These are phyloP conservation scores for Lampris megalopsis DNA, from an alignment of 2,113 vertebrate genomes.

Conservation along the genomic window DNA sequence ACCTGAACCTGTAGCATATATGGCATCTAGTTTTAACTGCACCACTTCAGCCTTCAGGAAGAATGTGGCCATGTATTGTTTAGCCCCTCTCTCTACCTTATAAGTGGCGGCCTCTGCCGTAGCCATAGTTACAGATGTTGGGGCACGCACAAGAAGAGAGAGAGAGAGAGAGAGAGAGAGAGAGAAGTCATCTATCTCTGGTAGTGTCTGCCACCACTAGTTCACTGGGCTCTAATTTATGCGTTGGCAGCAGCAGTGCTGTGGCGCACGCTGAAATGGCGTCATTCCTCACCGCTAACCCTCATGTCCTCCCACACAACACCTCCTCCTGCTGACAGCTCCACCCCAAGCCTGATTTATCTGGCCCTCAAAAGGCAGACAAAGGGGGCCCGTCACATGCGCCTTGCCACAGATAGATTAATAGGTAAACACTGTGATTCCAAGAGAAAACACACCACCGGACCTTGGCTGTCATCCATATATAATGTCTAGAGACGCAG, in stretches of 20 bases:
- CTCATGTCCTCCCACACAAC: conserved; percentile 61
- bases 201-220: conserved; percentile 61
- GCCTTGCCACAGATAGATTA: conserved; percentile 58
- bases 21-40: conserved; percentile 32
- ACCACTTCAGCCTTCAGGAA: conserved; percentile 39
- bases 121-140: conserved; percentile 64
- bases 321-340: conserved; percentile 65
- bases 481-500: conserved; percentile 37
- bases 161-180: conserved; percentile 26
- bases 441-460: conserved; percentile 48
- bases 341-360: conserved; percentile 74
- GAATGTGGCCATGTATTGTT: conserved; percentile 43
- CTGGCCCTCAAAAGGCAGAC: conserved; percentile 62
- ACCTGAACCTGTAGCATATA: conserved; percentile 22
- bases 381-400: conserved; percentile 51
- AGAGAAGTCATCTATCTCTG: conserved; percentile 74
- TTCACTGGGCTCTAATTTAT: conserved; percentile 80
- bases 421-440: conserved; percentile 70
- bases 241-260: conserved; percentile 60
- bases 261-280: conserved; percentile 76
- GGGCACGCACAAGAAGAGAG: neutral
- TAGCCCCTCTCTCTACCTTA: conserved; percentile 37
- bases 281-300: conserved; percentile 76
- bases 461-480: conserved; percentile 26
- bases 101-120: conserved; percentile 31